A percentile compares a stretch with the other conserved stretches of the same genome.
Conservation (phyloP, 2,797 vertebrate species). For the Macropus fuliginosus region DNA sequence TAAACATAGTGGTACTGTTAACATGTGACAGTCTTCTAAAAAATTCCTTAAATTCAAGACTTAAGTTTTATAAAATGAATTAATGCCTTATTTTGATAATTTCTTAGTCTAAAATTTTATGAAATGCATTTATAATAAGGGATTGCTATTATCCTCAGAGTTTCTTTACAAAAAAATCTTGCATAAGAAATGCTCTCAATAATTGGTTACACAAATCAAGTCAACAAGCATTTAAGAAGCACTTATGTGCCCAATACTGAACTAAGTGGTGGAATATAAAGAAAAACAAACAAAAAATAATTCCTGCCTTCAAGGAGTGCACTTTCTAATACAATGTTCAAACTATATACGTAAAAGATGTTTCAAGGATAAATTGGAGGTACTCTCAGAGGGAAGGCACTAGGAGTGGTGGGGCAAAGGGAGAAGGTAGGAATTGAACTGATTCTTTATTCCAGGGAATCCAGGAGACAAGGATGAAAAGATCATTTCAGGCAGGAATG, state of each 20-base stretch:
- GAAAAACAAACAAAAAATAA: background rate
- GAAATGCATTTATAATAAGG: background rate
- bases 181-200: too few species aligned
- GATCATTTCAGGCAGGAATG: too few species aligned
- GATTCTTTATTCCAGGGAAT: too few species aligned
- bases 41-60: background rate
- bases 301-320: background rate
- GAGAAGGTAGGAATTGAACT: too few species aligned
- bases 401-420: too few species aligned
- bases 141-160: background rate
- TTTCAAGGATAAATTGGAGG: background rate
- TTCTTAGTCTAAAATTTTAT: slow-evolving; percentile 17
- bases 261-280: background rate
- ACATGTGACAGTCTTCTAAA: background rate
- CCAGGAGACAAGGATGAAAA: too few species aligned
- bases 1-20: background rate
- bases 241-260: too few species aligned
- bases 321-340: background rate
- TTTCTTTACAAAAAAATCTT: background rate
- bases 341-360: background rate
- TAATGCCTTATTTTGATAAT: background rate
- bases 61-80: background rate
- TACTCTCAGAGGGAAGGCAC: background rate
- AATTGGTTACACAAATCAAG: too few species aligned
- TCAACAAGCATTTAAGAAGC: too few species aligned